A percentile compares a stretch with the other conserved stretches of the same genome.
Conservation (phyloP, 2,888 invertebrate species). For the Agrotis puta region DNA sequence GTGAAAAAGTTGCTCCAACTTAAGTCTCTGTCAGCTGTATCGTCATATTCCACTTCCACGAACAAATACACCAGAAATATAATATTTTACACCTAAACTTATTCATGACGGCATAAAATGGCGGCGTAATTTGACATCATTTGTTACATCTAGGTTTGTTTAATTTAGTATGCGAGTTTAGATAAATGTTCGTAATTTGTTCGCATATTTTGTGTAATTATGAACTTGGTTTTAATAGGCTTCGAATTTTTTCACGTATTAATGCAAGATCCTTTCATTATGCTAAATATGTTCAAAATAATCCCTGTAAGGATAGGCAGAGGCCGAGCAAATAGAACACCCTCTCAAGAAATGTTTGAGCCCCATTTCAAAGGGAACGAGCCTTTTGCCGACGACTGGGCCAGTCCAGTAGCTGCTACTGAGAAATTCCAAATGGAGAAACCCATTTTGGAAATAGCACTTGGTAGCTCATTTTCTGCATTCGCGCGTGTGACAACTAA, state of each 20-base stretch:
- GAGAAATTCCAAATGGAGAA: no score
- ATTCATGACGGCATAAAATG: slow-evolving; percentile 52
- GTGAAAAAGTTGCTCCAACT: background rate
- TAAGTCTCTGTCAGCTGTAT: slow-evolving; percentile 3
- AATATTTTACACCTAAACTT: slow-evolving; percentile 56
- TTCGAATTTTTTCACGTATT: background rate
- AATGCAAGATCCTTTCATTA: background rate
- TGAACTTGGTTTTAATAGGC: background rate
- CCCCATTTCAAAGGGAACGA: no score
- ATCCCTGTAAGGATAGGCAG: no score
- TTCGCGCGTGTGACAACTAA: no score
- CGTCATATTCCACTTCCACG: background rate
- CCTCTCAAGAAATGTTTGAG: no score
- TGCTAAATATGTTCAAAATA: background rate
- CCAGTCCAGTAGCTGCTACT: no score
- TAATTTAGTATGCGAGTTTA: slow-evolving; percentile 36
- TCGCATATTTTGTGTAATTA: slow-evolving; percentile 21
- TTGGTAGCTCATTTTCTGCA: no score
- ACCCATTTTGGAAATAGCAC: no score
- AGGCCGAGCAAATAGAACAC: no score
- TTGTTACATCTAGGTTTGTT: slow-evolving; percentile 43
- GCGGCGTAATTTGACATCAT: slow-evolving; percentile 44
- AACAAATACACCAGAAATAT: slow-evolving; percentile 41
- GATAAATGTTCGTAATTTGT: slow-evolving; percentile 28
- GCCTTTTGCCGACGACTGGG: no score